Evolutionary conservation across 1,140 invertebrate genomes (phyloP).

Genomic region (Maniola jurtina): DNA sequence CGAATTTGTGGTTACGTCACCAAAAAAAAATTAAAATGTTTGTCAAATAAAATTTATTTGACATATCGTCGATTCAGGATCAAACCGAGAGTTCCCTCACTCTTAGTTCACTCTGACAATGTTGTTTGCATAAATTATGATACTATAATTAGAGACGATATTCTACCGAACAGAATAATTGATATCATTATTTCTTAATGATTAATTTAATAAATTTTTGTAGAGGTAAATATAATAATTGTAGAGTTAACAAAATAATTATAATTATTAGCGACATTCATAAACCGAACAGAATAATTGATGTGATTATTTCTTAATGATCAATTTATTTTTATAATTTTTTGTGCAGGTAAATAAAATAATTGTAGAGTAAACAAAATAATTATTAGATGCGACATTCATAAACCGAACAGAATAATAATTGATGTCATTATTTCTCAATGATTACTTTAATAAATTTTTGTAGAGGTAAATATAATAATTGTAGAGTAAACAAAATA

Average conservation of each 20-base stretch:
- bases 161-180: too few species aligned
- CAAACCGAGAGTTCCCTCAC: too few species aligned
- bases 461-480: background rate
- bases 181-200: background rate
- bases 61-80: too few species aligned
- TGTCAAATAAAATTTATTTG: too few species aligned
- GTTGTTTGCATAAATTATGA: too few species aligned
- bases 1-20: too few species aligned
- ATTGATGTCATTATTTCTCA: too few species aligned
- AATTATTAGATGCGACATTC: conserved; percentile 62
- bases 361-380: conserved; percentile 49
- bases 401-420: conserved; percentile 68
- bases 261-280: too few species aligned
- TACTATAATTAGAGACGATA: too few species aligned
- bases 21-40: too few species aligned
- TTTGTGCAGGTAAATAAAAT: background rate
- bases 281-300: too few species aligned
- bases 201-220: background rate
- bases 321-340: background rate
- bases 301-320: background rate
- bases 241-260: conserved; percentile 56
- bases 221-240: conserved; percentile 1
- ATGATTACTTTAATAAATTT: background rate
- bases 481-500: conserved; percentile 52
- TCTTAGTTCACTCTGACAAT: too few species aligned